Base-by-base conservation (phyloP, 1,140 invertebrate species). In the Ectropis grisescens region DNA sequence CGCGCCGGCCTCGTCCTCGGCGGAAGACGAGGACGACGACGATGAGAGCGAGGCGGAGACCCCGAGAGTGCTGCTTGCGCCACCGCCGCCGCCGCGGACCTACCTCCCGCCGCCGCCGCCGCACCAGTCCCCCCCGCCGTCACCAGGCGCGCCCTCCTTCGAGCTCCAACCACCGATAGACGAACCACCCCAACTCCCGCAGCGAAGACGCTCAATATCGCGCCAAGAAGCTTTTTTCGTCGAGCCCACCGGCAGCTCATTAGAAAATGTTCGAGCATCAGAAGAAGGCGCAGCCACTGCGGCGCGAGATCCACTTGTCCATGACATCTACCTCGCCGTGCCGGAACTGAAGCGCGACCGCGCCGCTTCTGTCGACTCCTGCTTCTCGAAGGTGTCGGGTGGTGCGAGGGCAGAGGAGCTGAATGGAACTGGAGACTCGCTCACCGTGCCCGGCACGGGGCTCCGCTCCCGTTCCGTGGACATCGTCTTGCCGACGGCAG, bases 381-480 rank as follows among this genome's bases (percentile, higher is more conserved):
- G 91, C 52, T 89, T 91, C 51, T 86, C 87, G 14, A 92, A 92
- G 68, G 86, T 91, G 13, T 86, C 87, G 2, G 85, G 87, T 1
- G 83, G 84, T 15, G 85, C 85, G 1, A 89, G 90, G 58, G 87
- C 87, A 5, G 89, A 90, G 41, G 86, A 91, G 47, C 82, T 88
- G 48, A 84, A 85, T 37, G 83, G 83, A n/a, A 82, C 74, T 10
- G 83, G 84, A 26, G 85, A 85, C 47, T 87, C 85, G 22, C 81
- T 91, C 2, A 85, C 88, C 11, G 90, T 92, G 9, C 90, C 91
- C 0, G 87, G 82, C 36, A 56, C 65, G 6, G 85, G 87, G 4
- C 84, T 89, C 2, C 84, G 94, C n/a, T 96, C 94, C 2, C 87
- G 93, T 36, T 95, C 93, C 14, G 93, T 96, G 25, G 94, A 97